Percentiles rank a stretch among this genome's conserved stretches.
phyloP scores from a whole-genome alignment of 2,113 vertebrate species.

The Coryphaenoides rupestris region DNA sequence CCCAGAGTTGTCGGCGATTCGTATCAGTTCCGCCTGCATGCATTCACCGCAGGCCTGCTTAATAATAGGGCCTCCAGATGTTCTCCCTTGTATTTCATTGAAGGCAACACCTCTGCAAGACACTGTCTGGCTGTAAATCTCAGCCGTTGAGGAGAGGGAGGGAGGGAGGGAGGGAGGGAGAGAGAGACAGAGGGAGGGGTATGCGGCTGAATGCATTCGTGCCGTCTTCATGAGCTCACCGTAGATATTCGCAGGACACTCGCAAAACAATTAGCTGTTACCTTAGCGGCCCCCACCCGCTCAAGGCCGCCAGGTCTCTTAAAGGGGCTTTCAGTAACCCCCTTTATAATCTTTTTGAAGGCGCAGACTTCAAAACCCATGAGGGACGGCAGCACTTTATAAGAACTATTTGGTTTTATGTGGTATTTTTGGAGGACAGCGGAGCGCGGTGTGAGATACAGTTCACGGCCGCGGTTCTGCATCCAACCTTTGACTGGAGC shows the following conservation, averaged over 20 bases:
- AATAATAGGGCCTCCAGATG: slow-evolving; percentile 70
- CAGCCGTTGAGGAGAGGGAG: slow-evolving; percentile 32
- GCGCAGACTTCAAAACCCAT: slow-evolving; percentile 49
- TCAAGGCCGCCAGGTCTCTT: slow-evolving; percentile 59
- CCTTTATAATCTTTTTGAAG: slow-evolving; percentile 61
- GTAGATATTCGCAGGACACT: slow-evolving; percentile 48
- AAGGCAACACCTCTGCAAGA: slow-evolving; percentile 71
- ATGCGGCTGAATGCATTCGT: slow-evolving; percentile 60
- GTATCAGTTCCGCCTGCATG: slow-evolving; percentile 28
- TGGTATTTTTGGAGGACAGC: slow-evolving; percentile 70
- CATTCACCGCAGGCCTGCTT: slow-evolving; percentile 35
- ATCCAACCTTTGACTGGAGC: slow-evolving; percentile 26
- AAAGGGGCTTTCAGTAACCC: slow-evolving; percentile 57
- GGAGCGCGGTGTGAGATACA: slow-evolving; percentile 60
- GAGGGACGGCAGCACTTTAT: slow-evolving; percentile 60
- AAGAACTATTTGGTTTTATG: slow-evolving; percentile 69
- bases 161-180: too few relatives aligned
- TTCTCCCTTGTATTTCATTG: slow-evolving; percentile 60
- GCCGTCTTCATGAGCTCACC: slow-evolving; percentile 67
- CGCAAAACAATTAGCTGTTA: slow-evolving; percentile 71
- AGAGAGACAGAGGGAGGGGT: slow-evolving; percentile 31
- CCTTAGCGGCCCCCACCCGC: too few relatives aligned
- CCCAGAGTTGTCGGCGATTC: too few relatives aligned
- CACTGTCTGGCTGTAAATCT: slow-evolving; percentile 73
- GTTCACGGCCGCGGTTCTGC: slow-evolving; percentile 56